Evolutionary conservation across 2,797 vertebrate species (phyloP).

Genomic region (Loriculus beryllinus): DNA sequence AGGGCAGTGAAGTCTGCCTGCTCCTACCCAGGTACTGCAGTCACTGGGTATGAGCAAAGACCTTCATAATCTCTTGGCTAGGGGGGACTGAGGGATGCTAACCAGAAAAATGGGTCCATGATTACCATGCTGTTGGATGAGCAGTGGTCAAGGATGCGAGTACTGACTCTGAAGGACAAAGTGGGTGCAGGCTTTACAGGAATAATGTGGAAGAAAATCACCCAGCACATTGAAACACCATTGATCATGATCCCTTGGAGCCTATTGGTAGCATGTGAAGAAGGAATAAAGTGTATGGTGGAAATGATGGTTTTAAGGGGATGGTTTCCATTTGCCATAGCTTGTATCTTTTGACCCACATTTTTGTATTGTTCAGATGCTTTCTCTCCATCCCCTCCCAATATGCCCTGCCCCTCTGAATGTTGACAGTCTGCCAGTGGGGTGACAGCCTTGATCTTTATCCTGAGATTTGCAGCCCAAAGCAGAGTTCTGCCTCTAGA

Average conservation of each 20-base stretch:
- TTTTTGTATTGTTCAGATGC: background rate
- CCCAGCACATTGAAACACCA: background rate
- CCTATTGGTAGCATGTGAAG: background rate
- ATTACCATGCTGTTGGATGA: background rate
- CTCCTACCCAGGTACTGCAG: background rate
- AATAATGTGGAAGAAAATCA: background rate
- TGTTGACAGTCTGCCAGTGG: fast-evolving
- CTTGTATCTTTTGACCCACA: background rate
- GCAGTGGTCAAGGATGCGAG: background rate
- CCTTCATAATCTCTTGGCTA: background rate
- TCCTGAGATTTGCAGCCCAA: background rate
- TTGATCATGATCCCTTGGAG: background rate
- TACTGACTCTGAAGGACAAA: background rate
- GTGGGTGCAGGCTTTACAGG: background rate
- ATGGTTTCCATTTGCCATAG: background rate
- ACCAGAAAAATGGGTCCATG: fast-evolving
- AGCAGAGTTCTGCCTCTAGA: background rate
- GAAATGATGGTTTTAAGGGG: background rate
- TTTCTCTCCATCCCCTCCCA: background rate
- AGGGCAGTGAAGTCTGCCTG: background rate
- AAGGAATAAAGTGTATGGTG: background rate
- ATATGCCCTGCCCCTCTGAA: fast-evolving
- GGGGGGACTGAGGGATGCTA: background rate
- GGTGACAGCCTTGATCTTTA: background rate
- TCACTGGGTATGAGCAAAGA: background rate